These are phyloP conservation scores for Agrotis clavis DNA, from an alignment of 2,888 invertebrate genomes.

Conservation along the genomic window DNA sequence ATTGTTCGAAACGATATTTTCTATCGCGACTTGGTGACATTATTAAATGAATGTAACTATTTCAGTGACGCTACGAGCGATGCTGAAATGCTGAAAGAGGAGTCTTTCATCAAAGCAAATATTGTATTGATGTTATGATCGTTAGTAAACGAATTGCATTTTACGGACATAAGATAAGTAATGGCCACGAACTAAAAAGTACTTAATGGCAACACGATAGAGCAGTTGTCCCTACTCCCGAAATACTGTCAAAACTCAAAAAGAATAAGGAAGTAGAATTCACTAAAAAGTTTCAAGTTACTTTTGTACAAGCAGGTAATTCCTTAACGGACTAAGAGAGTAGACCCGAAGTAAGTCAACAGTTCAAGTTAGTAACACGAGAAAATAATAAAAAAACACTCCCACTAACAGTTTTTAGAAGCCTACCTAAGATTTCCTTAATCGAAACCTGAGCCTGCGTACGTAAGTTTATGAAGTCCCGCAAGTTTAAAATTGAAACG, in stretches of 20 bases:
- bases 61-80: not conserved
- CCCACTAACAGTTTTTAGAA: conserved; percentile 1
- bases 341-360: too few relatives aligned
- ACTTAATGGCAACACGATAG: too few relatives aligned
- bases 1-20: conserved; percentile 17
- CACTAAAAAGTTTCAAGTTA: too few relatives aligned
- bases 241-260: too few relatives aligned
- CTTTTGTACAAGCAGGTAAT: too few relatives aligned
- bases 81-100: not conserved
- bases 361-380: not conserved
- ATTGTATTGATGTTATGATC: not conserved
- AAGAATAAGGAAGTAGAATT: too few relatives aligned
- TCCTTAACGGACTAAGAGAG: too few relatives aligned
- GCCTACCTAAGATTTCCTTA: conserved; percentile 14
- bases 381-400: conserved; percentile 7
- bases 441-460: conserved; percentile 13
- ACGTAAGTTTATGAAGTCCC: conserved; percentile 41
- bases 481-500: conserved; percentile 12
- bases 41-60: conserved; percentile 27
- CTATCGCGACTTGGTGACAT: not conserved
- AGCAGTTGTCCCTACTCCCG: too few relatives aligned
- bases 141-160: not conserved
- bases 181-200: too few relatives aligned
- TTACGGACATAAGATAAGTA: too few relatives aligned
- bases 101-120: conserved; percentile 4